phyloP scores from a whole-genome alignment of 2,888 invertebrate species.

The Phortica magna region DNA sequence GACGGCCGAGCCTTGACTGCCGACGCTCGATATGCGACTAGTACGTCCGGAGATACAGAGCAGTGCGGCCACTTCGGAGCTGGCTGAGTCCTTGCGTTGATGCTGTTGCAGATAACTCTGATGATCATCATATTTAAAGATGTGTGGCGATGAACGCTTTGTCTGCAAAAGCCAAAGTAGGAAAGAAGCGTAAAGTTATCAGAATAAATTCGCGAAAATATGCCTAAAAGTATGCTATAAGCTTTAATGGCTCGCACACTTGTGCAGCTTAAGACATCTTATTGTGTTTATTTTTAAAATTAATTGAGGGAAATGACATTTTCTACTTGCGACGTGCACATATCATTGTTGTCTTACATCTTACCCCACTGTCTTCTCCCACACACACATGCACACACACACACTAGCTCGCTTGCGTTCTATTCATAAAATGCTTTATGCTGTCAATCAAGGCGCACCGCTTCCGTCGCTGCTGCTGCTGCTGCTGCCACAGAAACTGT shows the following conservation, averaged over 20 bases:
- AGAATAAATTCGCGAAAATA: neutral
- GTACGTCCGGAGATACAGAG: slow-evolving; percentile 88
- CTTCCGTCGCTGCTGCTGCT: neutral
- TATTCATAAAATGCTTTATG: neutral
- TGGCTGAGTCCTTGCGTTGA: slow-evolving; percentile 85
- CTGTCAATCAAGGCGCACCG: neutral
- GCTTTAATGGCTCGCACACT: neutral
- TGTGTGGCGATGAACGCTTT: slow-evolving; percentile 77
- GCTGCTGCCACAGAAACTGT: neutral
- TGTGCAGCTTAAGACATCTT: neutral
- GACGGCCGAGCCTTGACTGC: slow-evolving; percentile 86
- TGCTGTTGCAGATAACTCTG: slow-evolving; percentile 80
- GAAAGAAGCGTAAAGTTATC: slow-evolving; percentile 4
- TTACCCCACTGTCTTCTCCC: neutral
- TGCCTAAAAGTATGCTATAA: neutral
- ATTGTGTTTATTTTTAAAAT: neutral
- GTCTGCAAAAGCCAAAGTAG: slow-evolving; percentile 50
- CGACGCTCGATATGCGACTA: slow-evolving; percentile 89
- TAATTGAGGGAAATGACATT: neutral
- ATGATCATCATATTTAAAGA: slow-evolving; percentile 78
- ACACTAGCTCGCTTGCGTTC: neutral
- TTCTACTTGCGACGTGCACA: neutral
- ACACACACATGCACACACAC: no score
- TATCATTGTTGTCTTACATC: neutral
- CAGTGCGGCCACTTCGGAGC: slow-evolving; percentile 87